Evolutionary conservation across 2,797 vertebrate genomes (phyloP).

Genomic region (Cheracebus regulus): DNA sequence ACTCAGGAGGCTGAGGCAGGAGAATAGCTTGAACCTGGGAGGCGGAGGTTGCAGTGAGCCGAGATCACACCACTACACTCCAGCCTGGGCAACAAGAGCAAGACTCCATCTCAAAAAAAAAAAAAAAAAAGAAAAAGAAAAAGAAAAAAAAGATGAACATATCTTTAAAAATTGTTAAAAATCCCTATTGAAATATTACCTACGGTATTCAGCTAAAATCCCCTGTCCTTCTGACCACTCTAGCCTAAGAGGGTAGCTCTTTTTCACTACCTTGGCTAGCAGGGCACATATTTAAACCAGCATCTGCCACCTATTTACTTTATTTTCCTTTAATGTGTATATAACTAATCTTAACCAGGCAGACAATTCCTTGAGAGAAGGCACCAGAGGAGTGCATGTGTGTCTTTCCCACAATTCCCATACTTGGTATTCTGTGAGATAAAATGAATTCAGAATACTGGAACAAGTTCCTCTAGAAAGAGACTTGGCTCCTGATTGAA

Average conservation of each 20-base stretch:
- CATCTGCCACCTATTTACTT: not conserved
- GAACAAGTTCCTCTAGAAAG: not conserved
- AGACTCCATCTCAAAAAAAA: too few relatives aligned
- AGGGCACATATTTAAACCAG: not conserved
- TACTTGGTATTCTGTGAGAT: not conserved
- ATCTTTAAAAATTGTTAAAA: not conserved
- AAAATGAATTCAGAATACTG: not conserved
- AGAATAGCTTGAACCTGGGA: too few relatives aligned
- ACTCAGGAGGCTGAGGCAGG: too few relatives aligned
- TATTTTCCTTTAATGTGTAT: not conserved
- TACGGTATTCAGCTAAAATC: not conserved
- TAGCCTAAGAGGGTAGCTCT: not conserved
- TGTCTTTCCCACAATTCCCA: not conserved
- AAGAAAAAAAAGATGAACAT: not conserved
- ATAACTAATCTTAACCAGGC: not conserved
- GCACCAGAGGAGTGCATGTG: not conserved
- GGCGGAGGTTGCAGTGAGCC: too few relatives aligned
- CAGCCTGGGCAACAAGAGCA: too few relatives aligned
- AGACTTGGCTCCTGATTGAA: not conserved
- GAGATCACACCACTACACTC: too few relatives aligned
- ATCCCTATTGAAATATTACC: not conserved
- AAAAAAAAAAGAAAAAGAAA: too few relatives aligned
- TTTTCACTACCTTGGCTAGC: not conserved
- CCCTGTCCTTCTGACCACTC: not conserved
- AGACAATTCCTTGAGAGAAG: slow-evolving; percentile 32